Evolutionary conservation across 2,797 vertebrate genomes (phyloP).

Genomic region (Ptychadena robeensis): DNA sequence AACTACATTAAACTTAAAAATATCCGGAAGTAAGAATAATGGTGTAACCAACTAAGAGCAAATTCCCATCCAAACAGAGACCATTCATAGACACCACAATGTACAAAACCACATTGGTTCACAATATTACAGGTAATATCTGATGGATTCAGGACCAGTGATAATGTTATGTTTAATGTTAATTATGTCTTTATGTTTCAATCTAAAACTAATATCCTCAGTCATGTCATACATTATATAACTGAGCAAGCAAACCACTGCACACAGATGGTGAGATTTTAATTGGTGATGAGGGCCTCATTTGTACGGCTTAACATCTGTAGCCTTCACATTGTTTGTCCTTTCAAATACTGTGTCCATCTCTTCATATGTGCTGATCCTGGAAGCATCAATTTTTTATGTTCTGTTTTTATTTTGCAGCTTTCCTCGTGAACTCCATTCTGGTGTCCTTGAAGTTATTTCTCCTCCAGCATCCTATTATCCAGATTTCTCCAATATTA

Average conservation of each 20-base stretch:
- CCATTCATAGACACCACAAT: no score
- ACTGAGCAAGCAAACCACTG: background rate
- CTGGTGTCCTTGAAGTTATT: slow-evolving; percentile 86
- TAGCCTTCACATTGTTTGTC: background rate
- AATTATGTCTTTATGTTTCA: no score
- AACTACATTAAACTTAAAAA: no score
- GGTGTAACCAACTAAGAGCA: no score
- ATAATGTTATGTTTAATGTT: no score
- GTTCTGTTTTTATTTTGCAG: slow-evolving; percentile 66
- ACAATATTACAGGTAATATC: background rate
- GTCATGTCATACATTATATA: no score
- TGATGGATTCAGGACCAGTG: no score
- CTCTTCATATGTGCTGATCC: background rate
- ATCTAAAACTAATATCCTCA: no score
- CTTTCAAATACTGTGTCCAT: background rate
- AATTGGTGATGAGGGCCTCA: background rate
- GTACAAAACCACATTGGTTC: background rate
- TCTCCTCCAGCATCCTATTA: slow-evolving; percentile 84
- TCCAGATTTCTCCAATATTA: slow-evolving; percentile 75
- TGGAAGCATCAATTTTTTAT: slow-evolving; percentile 40
- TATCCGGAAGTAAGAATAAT: no score
- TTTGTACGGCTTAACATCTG: no score
- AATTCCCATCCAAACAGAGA: no score
- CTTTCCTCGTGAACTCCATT: slow-evolving; percentile 78
- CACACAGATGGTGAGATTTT: background rate